Evolutionary conservation across 1,140 invertebrate species (phyloP), one percentile per base, ranked within the genome.

Genomic region (Teleogryllus occipitalis): DNA sequence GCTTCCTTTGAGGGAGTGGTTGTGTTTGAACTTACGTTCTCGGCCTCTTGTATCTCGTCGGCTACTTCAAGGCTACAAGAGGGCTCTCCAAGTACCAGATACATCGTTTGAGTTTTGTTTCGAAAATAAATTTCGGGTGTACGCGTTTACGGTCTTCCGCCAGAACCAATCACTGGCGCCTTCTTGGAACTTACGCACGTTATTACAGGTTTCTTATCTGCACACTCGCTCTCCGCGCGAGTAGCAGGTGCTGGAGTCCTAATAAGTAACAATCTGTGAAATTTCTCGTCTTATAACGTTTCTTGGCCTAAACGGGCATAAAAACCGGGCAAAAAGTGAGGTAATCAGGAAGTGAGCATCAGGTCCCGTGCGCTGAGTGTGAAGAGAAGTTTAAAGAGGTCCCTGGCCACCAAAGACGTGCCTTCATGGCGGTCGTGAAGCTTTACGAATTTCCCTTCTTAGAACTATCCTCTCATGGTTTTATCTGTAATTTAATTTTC

Each of bases 231-330:
- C 18, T 7, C 10, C 18, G 10, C 18, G 54, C 54, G 54, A 10
- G 54, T 10, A 65, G 10, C 18, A 14, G 54, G 54, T 65, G 2
- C 54, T 18, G 54, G 7, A 7, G 54, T 65, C 54, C 54, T 65
- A 65, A 65, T 65, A 65, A 65, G 54, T 65, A 65, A 65, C 54
- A 65, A 65, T 18, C 54, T 65, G 54, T 65, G 54, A 65, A 65
- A 65, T 65, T 65, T 65, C 54, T 65, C 18, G 54, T 65, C 54
- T 65, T 65, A 65, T 14, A 65, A 65, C 54, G 54, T 65, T 65
- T 14, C 54, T 65, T 65, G 10, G 18, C 54, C 10, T 65, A 65
- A 65, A 18, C 18, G 10, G 7, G 54, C 54, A 7, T 65, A 65
- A 65, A 65, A 65, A 65, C 18, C 10, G 54, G 18, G 54, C 54